Conservation (phyloP, 2,113 vertebrate species). For the Hyperopisus bebe region DNA sequence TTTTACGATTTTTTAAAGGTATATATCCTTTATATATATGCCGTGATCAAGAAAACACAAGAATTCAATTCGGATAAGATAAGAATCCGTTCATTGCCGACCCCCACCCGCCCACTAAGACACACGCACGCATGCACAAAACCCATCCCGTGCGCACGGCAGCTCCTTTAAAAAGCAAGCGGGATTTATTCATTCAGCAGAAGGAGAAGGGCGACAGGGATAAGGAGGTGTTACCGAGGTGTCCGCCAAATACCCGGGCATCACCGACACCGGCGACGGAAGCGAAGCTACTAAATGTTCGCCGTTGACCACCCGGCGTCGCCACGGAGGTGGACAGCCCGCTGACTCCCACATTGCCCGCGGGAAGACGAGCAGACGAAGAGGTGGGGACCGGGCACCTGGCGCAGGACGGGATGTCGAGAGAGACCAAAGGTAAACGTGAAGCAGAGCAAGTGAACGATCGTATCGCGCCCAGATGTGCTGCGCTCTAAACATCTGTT, state of each 20-base stretch:
- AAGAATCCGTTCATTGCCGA: neutral
- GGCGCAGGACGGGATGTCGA: conserved; percentile 12
- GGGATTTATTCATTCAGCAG: neutral
- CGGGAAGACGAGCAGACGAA: neutral
- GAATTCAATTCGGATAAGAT: neutral
- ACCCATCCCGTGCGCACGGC: neutral
- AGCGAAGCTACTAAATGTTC: neutral
- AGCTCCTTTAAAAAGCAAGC: conserved; percentile 4
- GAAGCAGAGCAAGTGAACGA: neutral
- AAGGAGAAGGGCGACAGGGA: neutral
- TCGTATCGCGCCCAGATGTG: neutral
- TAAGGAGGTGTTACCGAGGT: neutral
- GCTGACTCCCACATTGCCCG: neutral
- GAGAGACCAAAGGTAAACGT: conserved; percentile 13
- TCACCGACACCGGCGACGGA: neutral
- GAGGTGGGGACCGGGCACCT: neutral
- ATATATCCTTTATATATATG: neutral
- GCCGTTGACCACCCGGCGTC: neutral
- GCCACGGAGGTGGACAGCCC: neutral
- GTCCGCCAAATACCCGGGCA: neutral
- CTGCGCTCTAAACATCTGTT: neutral
- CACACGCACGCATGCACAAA: neutral
- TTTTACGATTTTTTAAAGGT: neutral
- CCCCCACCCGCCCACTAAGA: neutral
- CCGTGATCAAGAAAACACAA: neutral